A percentile compares a stretch with the other conserved stretches of the same genome.
Conservation (phyloP, 2,797 vertebrate species). For the Spondyliosoma cantharus region DNA sequence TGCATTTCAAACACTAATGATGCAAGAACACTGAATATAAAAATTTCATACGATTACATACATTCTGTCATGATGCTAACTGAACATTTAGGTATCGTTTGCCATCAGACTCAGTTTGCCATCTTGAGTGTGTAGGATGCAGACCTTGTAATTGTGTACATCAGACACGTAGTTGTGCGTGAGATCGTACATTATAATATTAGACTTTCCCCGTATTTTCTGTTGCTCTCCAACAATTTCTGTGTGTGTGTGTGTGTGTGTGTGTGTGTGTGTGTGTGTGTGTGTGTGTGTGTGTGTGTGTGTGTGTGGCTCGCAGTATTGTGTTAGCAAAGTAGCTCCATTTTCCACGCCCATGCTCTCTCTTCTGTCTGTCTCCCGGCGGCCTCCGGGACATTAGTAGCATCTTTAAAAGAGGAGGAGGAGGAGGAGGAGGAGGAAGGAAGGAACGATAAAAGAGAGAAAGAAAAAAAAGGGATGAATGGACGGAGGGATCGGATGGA, state of each 20-base stretch:
- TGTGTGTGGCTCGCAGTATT: constrained; percentile 35
- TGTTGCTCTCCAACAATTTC: background rate
- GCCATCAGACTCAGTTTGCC: background rate
- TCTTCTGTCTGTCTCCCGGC: constrained; percentile 41
- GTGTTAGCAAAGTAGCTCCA: constrained; percentile 61
- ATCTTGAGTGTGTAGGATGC: background rate
- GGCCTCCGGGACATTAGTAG: constrained; percentile 48
- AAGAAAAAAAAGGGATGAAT: background rate
- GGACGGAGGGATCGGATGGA: background rate
- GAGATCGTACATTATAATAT: too few relatives aligned
- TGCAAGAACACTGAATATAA: background rate
- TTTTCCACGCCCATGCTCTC: constrained; percentile 58
- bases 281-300: constrained; percentile 37
- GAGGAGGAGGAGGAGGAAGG: background rate
- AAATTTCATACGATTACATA: background rate
- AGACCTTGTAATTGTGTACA: background rate
- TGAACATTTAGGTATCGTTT: background rate
- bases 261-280: background rate
- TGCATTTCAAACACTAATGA: constrained; percentile 27
- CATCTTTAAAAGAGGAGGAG: constrained; percentile 47
- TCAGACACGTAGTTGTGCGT: too few relatives aligned
- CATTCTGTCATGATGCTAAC: too few relatives aligned
- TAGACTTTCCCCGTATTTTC: background rate
- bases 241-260: background rate
- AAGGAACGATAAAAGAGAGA: background rate